phyloP scores from a whole-genome alignment of 2,888 invertebrate genomes.

The Spodoptera picta region DNA sequence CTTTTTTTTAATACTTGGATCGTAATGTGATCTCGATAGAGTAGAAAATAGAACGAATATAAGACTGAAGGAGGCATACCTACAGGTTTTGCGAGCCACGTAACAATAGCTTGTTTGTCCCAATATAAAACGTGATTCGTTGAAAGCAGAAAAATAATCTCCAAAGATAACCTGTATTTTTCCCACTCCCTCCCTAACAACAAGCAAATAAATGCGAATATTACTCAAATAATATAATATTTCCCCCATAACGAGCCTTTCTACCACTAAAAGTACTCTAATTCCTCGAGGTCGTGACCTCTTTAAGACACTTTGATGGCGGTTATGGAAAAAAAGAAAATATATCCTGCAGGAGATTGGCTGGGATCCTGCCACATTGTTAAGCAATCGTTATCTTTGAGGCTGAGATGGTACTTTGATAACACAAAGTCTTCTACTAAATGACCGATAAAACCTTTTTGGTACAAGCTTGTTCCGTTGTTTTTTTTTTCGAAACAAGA shows the following conservation, averaged over 20 bases:
- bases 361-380: conserved; percentile 19
- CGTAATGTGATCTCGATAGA: too few species aligned
- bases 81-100: background rate
- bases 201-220: conserved; percentile 40
- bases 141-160: conserved; percentile 9
- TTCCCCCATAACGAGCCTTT: conserved; percentile 24
- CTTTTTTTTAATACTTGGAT: too few species aligned
- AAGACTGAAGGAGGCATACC: too few species aligned
- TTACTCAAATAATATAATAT: conserved; percentile 42
- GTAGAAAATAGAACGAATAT: too few species aligned
- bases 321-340: conserved; percentile 18
- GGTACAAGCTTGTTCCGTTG: conserved; percentile 3
- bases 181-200: conserved; percentile 9
- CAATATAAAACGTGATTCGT: conserved; percentile 18
- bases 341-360: conserved; percentile 9
- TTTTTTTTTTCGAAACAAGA: conserved; percentile 24
- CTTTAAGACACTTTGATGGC: conserved; percentile 15
- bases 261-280: conserved; percentile 18
- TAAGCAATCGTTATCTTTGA: conserved; percentile 19
- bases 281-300: conserved; percentile 42
- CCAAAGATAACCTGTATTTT: conserved; percentile 13
- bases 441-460: conserved; percentile 20
- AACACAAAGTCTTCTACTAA: conserved; percentile 1
- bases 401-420: conserved; percentile 16
- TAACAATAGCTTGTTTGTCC: background rate